Conservation (phyloP, 1,140 invertebrate genomes). For the Drosophila busckii region DNA sequence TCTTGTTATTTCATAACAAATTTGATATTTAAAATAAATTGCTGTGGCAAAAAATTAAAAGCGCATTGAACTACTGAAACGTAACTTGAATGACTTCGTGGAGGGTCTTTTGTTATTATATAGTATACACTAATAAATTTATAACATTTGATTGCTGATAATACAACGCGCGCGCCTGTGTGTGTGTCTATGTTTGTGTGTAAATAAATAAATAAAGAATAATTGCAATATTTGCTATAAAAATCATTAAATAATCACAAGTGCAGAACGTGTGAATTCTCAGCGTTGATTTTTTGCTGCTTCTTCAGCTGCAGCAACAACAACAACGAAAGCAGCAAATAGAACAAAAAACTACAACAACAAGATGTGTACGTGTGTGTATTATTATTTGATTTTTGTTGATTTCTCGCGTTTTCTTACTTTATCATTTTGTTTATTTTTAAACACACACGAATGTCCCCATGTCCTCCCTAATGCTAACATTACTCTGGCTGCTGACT, state of each 20-base stretch:
- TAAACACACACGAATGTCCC: constrained; percentile 62
- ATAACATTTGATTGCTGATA: constrained; percentile 67
- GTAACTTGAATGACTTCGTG: too few relatives aligned
- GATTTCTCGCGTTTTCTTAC: constrained; percentile 29
- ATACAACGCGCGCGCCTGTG: constrained; percentile 28
- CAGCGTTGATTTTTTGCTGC: too few relatives aligned
- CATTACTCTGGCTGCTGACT: constrained; percentile 6
- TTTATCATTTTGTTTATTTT: constrained; percentile 72
- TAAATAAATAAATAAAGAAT: constrained; percentile 73
- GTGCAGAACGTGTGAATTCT: too few relatives aligned
- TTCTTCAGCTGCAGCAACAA: too few relatives aligned
- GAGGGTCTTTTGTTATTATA: constrained; percentile 56
- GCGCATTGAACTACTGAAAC: too few relatives aligned
- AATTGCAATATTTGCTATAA: constrained; percentile 61
- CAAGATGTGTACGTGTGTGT: constrained; percentile 61
- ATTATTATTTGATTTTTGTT: constrained; percentile 10
- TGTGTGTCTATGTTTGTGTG: constrained; percentile 19
- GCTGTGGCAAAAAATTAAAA: too few relatives aligned
- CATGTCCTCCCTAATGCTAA: constrained; percentile 1
- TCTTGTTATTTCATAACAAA: too few relatives aligned
- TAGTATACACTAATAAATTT: too few relatives aligned
- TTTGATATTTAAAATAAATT: too few relatives aligned
- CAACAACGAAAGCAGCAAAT: constrained; percentile 20
- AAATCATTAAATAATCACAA: constrained; percentile 25
- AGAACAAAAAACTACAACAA: not conserved